phyloP scores from a whole-genome alignment of 2,888 invertebrate genomes.

The Lasioglossum pauxillum region DNA sequence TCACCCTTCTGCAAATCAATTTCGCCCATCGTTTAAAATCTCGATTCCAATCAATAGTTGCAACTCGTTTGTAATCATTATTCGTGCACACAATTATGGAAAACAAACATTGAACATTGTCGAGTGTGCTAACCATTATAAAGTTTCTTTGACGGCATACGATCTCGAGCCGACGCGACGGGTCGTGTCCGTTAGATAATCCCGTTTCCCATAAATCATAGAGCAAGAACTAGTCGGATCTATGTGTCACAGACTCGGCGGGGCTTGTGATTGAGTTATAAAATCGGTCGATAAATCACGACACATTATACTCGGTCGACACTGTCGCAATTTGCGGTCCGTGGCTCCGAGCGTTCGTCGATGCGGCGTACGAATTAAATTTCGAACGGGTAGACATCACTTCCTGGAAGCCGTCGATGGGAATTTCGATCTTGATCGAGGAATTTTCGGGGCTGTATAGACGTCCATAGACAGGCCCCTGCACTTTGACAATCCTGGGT shows the following conservation, averaged over 20 bases:
- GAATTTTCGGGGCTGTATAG: conserved; percentile 62
- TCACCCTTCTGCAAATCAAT: no score
- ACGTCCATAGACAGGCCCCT: conserved; percentile 43
- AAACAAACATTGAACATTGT: background rate
- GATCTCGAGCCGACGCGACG: background rate
- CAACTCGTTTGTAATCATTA: no score
- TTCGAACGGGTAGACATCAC: conserved; percentile 48
- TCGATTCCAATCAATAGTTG: no score
- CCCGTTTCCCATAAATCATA: background rate
- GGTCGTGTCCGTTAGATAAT: background rate
- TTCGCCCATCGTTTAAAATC: no score
- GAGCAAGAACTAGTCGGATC: conserved; percentile 4
- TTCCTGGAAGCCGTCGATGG: conserved; percentile 63
- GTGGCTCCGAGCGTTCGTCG: background rate
- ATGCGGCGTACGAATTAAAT: conserved; percentile 46
- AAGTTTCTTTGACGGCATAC: background rate
- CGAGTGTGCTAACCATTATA: background rate
- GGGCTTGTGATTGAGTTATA: background rate
- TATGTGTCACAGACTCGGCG: background rate
- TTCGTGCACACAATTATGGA: no score
- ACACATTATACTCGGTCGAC: background rate
- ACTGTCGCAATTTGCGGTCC: conserved; percentile 51
- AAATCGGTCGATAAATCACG: conserved; percentile 5
- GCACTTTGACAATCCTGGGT: conserved; percentile 50
- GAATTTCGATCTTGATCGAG: conserved; percentile 49